Evolutionary conservation across 2,797 vertebrate genomes (phyloP), one percentile per base, ranked within the genome.

Genomic region (Oreonectes daqikongensis): DNA sequence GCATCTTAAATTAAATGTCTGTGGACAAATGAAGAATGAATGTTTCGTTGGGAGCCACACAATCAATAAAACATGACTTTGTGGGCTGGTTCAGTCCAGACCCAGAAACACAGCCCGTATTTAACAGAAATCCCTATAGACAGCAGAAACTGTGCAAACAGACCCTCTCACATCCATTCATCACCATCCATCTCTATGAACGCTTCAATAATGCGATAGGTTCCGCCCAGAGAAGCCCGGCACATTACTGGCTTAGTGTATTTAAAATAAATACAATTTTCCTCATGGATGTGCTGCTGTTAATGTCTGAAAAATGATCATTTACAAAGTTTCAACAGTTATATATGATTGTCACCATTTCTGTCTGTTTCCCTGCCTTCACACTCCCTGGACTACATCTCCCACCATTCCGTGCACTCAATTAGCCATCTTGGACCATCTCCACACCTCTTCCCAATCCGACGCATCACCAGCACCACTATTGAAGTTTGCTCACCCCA

Each of bases 91-190:
- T 46, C 30, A 14, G 64, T 70, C 66, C 42, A 53, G 46, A 64
- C 66, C 69, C 69, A 42, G 57, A 80, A 60, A 83, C 32, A n/a
- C 22, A 22, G n/a, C 66, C 60, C 71, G 42, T 77, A 76, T 81
- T 77, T 84, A 66, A 79, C 42, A 65, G 15, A 52, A 70, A 42
- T 82, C 85, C 85, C 82, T 55, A 40, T 67, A 78, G 81, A 80
- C 18, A 30, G 50, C 17, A 26, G 22, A 67, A 35, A 55, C 10
- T 24, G 53, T 32, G 30, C 46, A 30, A 32, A 70, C 46, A 78
- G 40, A 42, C 40, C 12, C 44, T 53, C 57, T 55, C 10, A 18
- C 9, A 35, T 71, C n/a, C 26, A 83, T 48, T 35, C 69, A 60
- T 69, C 66, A 69, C 22, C 32, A 82, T 48, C 55, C 69, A 60